Evolutionary conservation across 2,888 invertebrate genomes (phyloP), one percentile per base, ranked within the genome.

Genomic region (Yponomeuta sedellus): DNA sequence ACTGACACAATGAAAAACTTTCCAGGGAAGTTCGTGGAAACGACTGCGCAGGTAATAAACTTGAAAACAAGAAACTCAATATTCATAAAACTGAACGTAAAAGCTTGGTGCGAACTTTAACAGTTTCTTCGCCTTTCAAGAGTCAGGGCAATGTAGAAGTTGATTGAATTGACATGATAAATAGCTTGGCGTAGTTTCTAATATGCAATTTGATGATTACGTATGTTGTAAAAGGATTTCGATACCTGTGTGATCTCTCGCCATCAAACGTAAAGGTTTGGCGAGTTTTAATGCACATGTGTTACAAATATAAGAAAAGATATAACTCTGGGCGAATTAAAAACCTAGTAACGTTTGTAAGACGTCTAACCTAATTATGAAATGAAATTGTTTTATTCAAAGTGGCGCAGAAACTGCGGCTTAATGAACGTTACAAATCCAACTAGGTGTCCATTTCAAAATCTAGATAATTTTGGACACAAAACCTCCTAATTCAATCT

Each of bases 1-100:
- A 52, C 16, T 52, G 44, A 52, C 10, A 52, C 16, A 52, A 52
- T 52, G 44, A 52, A 52, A 52, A 52, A 52, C 44, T 52, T 52
- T 52, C 44, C 16, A 16, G 44, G 44, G 16, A 52, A 52, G 44
- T 52, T 52, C 44, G 16, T 52, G 16, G 44, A 52, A 52, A 12
- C 44, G 3, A 44, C 10, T 12, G 44, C 44, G 44, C 44, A 52
- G 44, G 44, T 16, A 52, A 52, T 52, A 52, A 52, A 52, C 16
- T 52, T 12, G 44, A 52, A 52, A 52, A 52, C 44, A 52, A 52
- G 44, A 52, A 52, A 52, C 44, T 52, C 44, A 52, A 52, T 52
- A 52, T 52, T 52, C 16, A 52, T 52, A 52, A 52, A 52, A 52
- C 44, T 52, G 44, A 52, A 52, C 44, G 44, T 52, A 12, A 52